A percentile compares a stretch with the other conserved stretches of the same genome.
These are phyloP conservation scores for Bungarus multicinctus DNA, from an alignment of 2,113 vertebrate genomes.

Conservation along the genomic window DNA sequence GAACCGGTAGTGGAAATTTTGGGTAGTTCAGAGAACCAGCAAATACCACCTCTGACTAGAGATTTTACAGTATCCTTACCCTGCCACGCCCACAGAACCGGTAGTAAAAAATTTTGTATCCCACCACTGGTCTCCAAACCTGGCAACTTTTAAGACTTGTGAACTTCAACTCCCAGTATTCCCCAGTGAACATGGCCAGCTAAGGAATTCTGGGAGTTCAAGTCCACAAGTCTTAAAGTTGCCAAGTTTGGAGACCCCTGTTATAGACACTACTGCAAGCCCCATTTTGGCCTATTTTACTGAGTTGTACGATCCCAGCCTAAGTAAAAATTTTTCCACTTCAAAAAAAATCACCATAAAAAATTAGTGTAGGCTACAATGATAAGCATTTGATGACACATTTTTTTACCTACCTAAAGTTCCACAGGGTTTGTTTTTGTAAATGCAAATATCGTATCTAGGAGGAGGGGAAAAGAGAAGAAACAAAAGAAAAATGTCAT, in stretches of 20 bases:
- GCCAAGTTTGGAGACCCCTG: neutral
- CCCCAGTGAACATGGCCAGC: neutral
- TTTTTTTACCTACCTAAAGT: constrained; percentile 81
- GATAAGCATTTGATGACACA: neutral
- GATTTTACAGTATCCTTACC: too few relatives aligned
- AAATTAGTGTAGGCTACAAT: neutral
- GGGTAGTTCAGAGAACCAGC: too few relatives aligned
- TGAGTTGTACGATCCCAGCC: neutral
- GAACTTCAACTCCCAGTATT: neutral
- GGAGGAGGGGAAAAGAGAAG: constrained; percentile 16
- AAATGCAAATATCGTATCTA: constrained; percentile 99
- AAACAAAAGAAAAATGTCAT: neutral
- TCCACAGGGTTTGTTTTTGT: constrained; percentile 98
- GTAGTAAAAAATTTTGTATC: too few relatives aligned
- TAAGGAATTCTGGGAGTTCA: neutral
- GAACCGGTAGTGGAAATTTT: too few relatives aligned
- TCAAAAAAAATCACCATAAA: fast-evolving
- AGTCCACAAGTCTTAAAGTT: neutral
- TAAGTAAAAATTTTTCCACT: neutral
- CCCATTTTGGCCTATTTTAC: neutral
- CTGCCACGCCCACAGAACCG: too few relatives aligned
- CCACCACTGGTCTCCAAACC: neutral
- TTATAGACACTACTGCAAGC: neutral
- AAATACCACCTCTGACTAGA: too few relatives aligned
- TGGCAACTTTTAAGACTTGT: neutral